Evolutionary conservation across 2,888 invertebrate species (phyloP).

Genomic region (Parasteatoda lunata): DNA sequence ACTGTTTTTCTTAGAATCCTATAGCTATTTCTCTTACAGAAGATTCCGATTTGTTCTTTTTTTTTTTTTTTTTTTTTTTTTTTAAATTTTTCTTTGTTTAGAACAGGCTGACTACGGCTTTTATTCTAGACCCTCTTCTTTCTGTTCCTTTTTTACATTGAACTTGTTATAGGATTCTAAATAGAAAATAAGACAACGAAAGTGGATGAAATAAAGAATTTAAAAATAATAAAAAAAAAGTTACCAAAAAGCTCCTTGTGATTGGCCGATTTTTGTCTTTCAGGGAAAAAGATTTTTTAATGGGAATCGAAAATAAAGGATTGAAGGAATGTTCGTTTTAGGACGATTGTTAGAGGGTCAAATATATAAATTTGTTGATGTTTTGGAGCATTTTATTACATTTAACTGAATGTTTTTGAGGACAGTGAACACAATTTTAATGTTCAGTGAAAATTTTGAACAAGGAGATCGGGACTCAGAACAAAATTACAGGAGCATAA

Average conservation of each 20-base stretch:
- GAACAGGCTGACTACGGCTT: not conserved
- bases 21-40: not conserved
- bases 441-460: no score
- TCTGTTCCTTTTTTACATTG: not conserved
- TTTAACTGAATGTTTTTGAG: no score
- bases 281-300: no score
- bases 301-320: no score
- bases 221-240: not conserved
- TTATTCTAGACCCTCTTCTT: not conserved
- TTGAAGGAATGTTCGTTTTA: no score
- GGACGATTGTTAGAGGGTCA: no score
- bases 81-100: not conserved
- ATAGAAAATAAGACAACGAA: not conserved
- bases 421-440: no score
- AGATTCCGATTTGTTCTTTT: not conserved
- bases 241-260: not conserved
- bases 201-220: not conserved
- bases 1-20: conserved; percentile 1
- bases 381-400: no score
- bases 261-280: no score
- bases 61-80: not conserved
- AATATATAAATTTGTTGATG: no score
- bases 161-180: conserved; percentile 13
- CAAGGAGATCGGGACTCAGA: no score
- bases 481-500: no score